A percentile compares a stretch with the other conserved stretches of the same genome.
Evolutionary conservation across 2,797 vertebrate species (phyloP).

Genomic region (Hybognathus amarus): DNA sequence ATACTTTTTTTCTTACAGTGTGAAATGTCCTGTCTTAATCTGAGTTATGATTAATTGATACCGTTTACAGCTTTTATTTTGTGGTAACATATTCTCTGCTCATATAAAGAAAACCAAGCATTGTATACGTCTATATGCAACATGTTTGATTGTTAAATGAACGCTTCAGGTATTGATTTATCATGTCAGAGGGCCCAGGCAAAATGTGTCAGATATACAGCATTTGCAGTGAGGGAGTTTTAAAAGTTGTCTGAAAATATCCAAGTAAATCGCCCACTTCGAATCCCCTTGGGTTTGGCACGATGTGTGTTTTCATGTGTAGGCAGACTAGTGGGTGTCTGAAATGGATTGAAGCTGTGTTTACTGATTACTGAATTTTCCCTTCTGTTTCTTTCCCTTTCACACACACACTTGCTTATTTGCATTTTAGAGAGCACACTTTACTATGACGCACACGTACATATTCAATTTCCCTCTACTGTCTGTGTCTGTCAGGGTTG

Average conservation of each 20-base stretch:
- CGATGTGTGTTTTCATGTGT: constrained; percentile 12
- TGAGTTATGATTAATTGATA: neutral
- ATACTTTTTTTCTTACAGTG: no score
- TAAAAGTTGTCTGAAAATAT: constrained; percentile 32
- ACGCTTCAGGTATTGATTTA: neutral
- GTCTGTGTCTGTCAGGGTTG: constrained; percentile 14
- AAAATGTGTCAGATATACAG: neutral
- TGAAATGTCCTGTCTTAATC: neutral
- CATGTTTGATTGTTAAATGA: neutral
- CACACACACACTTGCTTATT: neutral
- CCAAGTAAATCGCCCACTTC: constrained; percentile 9
- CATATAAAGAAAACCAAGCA: neutral
- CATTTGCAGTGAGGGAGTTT: constrained; percentile 8
- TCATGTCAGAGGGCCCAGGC: neutral
- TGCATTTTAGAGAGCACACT: neutral
- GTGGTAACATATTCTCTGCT: no score
- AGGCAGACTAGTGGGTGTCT: constrained; percentile 23
- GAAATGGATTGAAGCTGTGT: neutral
- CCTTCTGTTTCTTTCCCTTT: neutral
- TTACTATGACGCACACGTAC: neutral
- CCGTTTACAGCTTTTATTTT: neutral
- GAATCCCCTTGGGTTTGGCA: neutral
- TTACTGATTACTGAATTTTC: constrained; percentile 20
- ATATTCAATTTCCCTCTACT: neutral
- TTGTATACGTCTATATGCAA: neutral